phyloP scores from a whole-genome alignment of 2,888 invertebrate species.

The Ceraclea dissimilis region DNA sequence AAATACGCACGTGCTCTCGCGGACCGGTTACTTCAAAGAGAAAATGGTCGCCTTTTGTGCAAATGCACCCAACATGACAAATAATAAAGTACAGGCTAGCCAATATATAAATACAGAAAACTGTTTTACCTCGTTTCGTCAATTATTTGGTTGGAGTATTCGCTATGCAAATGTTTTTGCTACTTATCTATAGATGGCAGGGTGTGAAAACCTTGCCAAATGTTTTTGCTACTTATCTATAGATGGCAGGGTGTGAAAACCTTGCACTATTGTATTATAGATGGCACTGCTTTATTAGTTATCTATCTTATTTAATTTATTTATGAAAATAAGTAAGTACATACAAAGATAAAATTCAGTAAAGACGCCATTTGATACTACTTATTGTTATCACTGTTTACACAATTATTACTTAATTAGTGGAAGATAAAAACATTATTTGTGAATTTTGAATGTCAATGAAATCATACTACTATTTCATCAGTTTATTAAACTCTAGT shows the following conservation, averaged over 20 bases:
- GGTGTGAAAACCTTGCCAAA: not conserved
- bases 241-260: not conserved
- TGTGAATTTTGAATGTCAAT: too few species aligned
- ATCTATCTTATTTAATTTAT: too few species aligned
- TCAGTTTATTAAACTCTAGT: too few species aligned
- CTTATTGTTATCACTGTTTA: too few species aligned
- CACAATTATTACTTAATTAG: too few species aligned
- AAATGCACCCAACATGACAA: slow-evolving; percentile 12
- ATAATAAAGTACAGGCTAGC: not conserved
- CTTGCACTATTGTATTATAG: too few species aligned
- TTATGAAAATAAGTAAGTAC: too few species aligned
- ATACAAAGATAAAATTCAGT: too few species aligned
- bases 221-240: not conserved
- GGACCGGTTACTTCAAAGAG: slow-evolving; percentile 55
- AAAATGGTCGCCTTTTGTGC: slow-evolving; percentile 48
- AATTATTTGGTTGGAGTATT: not conserved
- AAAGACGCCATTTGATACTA: too few species aligned
- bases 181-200: not conserved
- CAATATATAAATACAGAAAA: slow-evolving; percentile 1
- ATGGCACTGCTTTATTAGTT: too few species aligned
- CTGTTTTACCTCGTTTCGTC: not conserved
- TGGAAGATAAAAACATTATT: too few species aligned
- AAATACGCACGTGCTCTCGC: slow-evolving; percentile 54
- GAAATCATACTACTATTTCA: too few species aligned
- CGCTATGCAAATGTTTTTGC: not conserved